Percentiles rank a stretch among this genome's conserved stretches.
phyloP scores from a whole-genome alignment of 37 sponge, comb jelly and placozoan genomes.

The Halichondria panicea region DNA sequence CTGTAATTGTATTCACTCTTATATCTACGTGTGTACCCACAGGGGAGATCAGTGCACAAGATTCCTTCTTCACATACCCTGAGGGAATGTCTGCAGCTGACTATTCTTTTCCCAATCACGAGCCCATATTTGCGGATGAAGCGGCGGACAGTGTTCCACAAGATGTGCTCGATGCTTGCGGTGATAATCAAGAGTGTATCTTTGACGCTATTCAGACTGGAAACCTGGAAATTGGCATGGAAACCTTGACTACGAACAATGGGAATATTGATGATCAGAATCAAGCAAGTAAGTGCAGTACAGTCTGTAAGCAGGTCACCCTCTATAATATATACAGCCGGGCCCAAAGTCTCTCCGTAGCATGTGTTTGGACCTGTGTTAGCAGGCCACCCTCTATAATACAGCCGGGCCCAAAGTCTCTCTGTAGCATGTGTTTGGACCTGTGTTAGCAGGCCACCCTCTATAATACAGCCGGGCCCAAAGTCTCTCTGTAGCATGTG shows the following conservation, averaged over 20 bases:
- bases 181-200: conserved; percentile 38
- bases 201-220: conserved; percentile 67
- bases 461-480: no score
- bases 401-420: no score
- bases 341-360: no score
- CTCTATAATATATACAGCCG: no score
- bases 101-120: conserved; percentile 48
- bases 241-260: conserved; percentile 6
- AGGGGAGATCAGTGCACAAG: conserved; percentile 52
- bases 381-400: no score
- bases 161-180: conserved; percentile 20
- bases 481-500: no score
- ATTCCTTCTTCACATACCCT: conserved; percentile 52
- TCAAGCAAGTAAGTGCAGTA: background rate
- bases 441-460: no score
- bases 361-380: no score
- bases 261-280: background rate
- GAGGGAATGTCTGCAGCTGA: background rate
- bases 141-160: conserved; percentile 20
- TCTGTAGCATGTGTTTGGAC: no score
- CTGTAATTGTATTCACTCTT: background rate
- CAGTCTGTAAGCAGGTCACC: background rate
- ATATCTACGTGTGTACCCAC: conserved; percentile 16
- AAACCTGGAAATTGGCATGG: conserved; percentile 28
- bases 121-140: conserved; percentile 51